Evolutionary conservation across 2,797 vertebrate genomes (phyloP), one percentile per base, ranked within the genome.

Genomic region (Hyperoplus immaculatus): DNA sequence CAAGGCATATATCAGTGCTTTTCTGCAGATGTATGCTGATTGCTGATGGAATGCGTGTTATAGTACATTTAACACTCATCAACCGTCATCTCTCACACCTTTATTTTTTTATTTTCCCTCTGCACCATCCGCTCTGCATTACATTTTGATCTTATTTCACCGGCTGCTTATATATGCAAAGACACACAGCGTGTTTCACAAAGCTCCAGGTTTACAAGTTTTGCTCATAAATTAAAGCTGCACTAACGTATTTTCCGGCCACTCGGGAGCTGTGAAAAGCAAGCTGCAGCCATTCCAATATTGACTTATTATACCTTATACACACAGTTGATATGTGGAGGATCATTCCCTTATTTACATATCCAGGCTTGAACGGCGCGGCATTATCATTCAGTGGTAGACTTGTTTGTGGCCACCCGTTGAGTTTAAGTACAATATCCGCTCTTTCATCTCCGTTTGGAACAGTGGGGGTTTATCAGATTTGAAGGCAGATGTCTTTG

Each of bases 21-120:
- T 4, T 13, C 38, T 39, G 18, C 39, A 18, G 21, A 58, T 14
- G 10, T n/a, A 0, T 47, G 18, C 18, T 42, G 57, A 6, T 38
- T 8, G 16, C 50, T 18, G 29, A 16, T 50, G 49, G n/a, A 50
- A 50, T 16, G n/a, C 49, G 1, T 21, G 49, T 65, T 77, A 11
- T 4, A 55, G 64, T 21, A n/a, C 45, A 38, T 59, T 72, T 53
- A 62, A 61, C 49, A 18, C 7, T 2, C 18, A 54, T 15, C 6
- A 39, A 13, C n/a, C 11, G 11, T 42, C 15, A 72, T 54, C 67
- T 69, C 50, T 46, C 54, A 36, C 62, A 78, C 11, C 18, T 75
- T 56, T 75, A 59, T 66, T 77, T 72, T 61, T 56, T 75, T 55
- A 62, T 77, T 72, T 61, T 60, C 53, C 18, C 65, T 43, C 4